Evolutionary conservation across 1,140 invertebrate genomes (phyloP), one percentile per base, ranked within the genome.

Genomic region (Atta texana): DNA sequence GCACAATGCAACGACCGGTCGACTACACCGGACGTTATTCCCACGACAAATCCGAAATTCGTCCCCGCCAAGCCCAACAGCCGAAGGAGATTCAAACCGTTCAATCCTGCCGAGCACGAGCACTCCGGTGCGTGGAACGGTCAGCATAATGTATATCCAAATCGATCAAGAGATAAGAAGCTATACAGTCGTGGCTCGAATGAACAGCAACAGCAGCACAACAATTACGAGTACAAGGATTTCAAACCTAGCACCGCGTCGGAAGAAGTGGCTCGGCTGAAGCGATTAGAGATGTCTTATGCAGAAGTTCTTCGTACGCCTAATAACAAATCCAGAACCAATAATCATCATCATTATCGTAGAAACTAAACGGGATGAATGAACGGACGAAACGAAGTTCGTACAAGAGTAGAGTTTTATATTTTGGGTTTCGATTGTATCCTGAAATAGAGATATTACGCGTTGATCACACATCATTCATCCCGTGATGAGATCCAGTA

Each of bases 281-380:
- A 97, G 92, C 96, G 97, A 88, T 94, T 98, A 39, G 98, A 98
- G 89, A 96, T 97, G 92, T 97, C 97, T 4, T 98, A 98, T 92
- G 98, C 98, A 0, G 97, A 98, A 93, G 98, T 97, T 4, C 94
- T 98, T 14, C 96, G 97, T 71, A 97, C 97, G 92, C 96, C 97
- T 59, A 97, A 97, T 88, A 97, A 97, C 89, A 95, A 96, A 86
- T 86, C 93, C 69, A 95, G 94, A 90, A 78, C 87, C 44, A 92
- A 88, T 39, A 90, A 86, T 55, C 64, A 81, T 69, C 64, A 81
- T 44, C 63, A 86, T 77, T 69, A 85, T 69, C 92, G 93, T 87
- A 93, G 92, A 76, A 92, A 89, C 49, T 93, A 92, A 89, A 69
- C n/a, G 0, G 18, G 14, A 39, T n/a, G 31, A 80, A 10, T 68